A percentile compares a stretch with the other conserved stretches of the same genome.
phyloP scores from a whole-genome alignment of 53 echinoderm and acorn worm genomes.

The Antedon mediterranea region DNA sequence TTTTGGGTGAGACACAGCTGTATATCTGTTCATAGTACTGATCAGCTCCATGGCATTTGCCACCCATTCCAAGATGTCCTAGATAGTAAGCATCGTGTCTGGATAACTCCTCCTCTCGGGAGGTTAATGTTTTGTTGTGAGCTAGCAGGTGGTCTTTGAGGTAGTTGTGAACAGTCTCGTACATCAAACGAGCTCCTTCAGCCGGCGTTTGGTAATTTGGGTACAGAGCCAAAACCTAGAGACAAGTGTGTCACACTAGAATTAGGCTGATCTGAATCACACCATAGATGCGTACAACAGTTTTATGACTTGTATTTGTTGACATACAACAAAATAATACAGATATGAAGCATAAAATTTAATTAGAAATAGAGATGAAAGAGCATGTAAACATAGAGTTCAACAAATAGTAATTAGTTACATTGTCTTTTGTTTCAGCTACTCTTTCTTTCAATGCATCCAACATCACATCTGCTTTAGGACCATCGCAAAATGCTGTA shows the following conservation, averaged over 20 bases:
- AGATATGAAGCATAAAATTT: no score
- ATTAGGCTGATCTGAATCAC: no score
- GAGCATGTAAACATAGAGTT: not conserved
- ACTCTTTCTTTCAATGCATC: slow-evolving; percentile 50
- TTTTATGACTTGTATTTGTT: no score
- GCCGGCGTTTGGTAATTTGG: slow-evolving; percentile 49
- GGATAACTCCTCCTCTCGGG: slow-evolving; percentile 31
- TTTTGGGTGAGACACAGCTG: slow-evolving; percentile 4
- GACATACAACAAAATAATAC: no score
- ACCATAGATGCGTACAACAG: no score
- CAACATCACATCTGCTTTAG: slow-evolving; percentile 30
- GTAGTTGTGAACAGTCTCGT: slow-evolving; percentile 47
- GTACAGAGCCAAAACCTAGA: slow-evolving; percentile 34
- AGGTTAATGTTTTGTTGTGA: slow-evolving; percentile 15
- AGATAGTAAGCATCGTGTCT: slow-evolving; percentile 51
- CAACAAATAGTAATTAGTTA: not conserved
- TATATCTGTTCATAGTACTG: slow-evolving; percentile 32
- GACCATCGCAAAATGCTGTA: slow-evolving; percentile 43
- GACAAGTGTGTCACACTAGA: no score
- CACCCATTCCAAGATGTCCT: slow-evolving; percentile 58
- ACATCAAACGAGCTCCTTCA: slow-evolving; percentile 66
- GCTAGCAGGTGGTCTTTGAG: slow-evolving; percentile 29
- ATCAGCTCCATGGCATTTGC: slow-evolving; percentile 52
- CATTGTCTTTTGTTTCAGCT: slow-evolving; percentile 39
- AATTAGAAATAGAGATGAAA: not conserved